Conservation (phyloP, 2,888 invertebrate genomes). For the Drosophila incognita region DNA sequence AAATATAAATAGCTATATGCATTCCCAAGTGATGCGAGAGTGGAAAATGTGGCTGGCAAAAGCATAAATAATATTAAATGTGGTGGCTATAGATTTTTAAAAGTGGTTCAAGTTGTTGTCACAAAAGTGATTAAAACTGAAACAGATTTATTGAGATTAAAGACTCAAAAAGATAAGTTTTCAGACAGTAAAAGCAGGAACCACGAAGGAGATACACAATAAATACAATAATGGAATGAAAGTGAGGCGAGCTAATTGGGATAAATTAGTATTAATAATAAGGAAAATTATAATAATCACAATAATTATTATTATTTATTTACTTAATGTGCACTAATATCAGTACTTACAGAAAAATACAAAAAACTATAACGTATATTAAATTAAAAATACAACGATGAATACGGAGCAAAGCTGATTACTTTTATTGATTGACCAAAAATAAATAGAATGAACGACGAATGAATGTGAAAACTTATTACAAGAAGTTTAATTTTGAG, state of each 20-base stretch:
- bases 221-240: not conserved
- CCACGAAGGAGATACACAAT: not conserved
- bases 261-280: not conserved
- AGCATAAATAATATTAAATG: slow-evolving; percentile 32
- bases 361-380: not conserved
- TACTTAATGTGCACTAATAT: not conserved
- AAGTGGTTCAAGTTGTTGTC: slow-evolving; percentile 15
- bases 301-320: not conserved
- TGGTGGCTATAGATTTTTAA: slow-evolving; percentile 7
- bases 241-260: not conserved
- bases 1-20: slow-evolving; percentile 71
- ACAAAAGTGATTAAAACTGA: not conserved
- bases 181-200: not conserved
- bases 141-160: not conserved
- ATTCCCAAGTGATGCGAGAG: slow-evolving; percentile 39
- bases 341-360: not conserved
- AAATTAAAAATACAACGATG: not conserved
- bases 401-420: not conserved
- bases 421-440: too few relatives aligned
- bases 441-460: fast-evolving
- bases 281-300: not conserved
- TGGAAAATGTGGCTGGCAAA: slow-evolving; percentile 1
- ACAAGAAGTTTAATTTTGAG: not conserved
- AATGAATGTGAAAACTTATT: not conserved
- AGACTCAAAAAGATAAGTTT: not conserved